phyloP scores from a whole-genome alignment of 23 tunicate genomes.

The Trididemnum miniatum region DNA sequence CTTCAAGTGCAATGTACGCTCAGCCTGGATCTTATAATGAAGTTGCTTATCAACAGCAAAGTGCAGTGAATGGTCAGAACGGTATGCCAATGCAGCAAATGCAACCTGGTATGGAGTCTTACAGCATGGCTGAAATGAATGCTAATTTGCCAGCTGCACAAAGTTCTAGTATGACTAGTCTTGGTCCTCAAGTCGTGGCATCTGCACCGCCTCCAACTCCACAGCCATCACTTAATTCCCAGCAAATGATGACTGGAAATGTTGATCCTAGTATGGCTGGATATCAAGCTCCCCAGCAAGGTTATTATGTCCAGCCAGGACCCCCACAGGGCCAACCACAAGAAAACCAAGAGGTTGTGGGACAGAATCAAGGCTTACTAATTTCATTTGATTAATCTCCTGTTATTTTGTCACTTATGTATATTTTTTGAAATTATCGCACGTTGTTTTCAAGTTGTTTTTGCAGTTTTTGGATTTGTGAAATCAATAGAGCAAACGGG shows the following conservation, averaged over 20 bases:
- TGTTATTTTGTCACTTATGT: too few species aligned
- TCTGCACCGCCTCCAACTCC: constrained; percentile 85
- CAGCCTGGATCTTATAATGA: constrained; percentile 10
- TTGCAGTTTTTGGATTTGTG: too few species aligned
- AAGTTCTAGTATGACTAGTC: neutral
- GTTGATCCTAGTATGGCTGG: constrained; percentile 25
- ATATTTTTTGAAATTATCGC: too few species aligned
- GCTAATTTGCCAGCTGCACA: constrained; percentile 50
- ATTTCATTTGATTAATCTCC: constrained; percentile 2
- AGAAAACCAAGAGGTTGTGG: neutral
- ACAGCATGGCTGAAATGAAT: constrained; percentile 60
- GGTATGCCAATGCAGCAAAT: constrained; percentile 13
- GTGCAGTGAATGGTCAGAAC: constrained; percentile 5
- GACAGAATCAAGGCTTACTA: neutral
- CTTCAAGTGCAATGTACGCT: constrained; percentile 1
- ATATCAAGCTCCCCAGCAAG: constrained; percentile 33
- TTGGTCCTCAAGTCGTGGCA: constrained; percentile 42
- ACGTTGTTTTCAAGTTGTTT: too few species aligned
- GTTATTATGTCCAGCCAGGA: constrained; percentile 23
- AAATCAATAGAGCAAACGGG: too few species aligned
- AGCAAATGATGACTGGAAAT: constrained; percentile 17
- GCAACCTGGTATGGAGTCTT: constrained; percentile 24
- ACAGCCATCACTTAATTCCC: constrained; percentile 38
- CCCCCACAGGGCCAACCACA: constrained; percentile 16
- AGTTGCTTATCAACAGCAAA: constrained; percentile 8